Percentiles rank a stretch among this genome's conserved stretches.
Evolutionary conservation across 2,888 invertebrate species (phyloP).

Genomic region (Drosophila paramelanica): DNA sequence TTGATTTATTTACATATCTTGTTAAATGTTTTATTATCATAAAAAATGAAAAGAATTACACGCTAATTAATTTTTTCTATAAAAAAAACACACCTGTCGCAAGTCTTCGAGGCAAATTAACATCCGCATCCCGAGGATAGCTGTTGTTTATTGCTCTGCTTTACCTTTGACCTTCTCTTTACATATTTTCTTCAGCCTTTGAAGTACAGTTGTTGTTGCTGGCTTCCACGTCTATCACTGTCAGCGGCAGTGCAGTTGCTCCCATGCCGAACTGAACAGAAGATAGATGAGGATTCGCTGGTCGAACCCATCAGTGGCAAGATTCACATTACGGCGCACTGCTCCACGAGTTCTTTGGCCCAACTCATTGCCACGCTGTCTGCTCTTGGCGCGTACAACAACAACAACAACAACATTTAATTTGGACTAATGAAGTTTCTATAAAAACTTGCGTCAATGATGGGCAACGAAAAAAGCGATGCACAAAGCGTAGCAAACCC

Average conservation of each 20-base stretch:
- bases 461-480: conserved; percentile 30
- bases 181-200: conserved; percentile 7
- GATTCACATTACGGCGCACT: conserved; percentile 4
- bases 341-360: conserved; percentile 8
- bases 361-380: conserved; percentile 69
- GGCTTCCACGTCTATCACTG: conserved; percentile 18
- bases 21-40: neutral
- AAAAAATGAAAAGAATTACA: too few species aligned
- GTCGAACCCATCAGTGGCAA: conserved; percentile 18
- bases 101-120: neutral
- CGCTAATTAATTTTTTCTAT: neutral
- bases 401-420: conserved; percentile 61
- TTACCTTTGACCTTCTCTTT: neutral
- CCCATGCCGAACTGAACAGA: neutral
- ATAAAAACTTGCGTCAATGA: conserved; percentile 52
- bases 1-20: neutral
- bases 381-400: conserved; percentile 56
- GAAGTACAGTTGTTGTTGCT: neutral
- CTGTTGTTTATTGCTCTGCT: neutral
- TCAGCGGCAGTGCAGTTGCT: conserved; percentile 2
- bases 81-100: neutral
- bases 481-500: conserved; percentile 22
- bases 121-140: too few species aligned
- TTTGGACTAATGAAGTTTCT: conserved; percentile 75
- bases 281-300: conserved; percentile 8